Base-by-base conservation (phyloP, 2,113 vertebrate species). In the Apus apus region DNA sequence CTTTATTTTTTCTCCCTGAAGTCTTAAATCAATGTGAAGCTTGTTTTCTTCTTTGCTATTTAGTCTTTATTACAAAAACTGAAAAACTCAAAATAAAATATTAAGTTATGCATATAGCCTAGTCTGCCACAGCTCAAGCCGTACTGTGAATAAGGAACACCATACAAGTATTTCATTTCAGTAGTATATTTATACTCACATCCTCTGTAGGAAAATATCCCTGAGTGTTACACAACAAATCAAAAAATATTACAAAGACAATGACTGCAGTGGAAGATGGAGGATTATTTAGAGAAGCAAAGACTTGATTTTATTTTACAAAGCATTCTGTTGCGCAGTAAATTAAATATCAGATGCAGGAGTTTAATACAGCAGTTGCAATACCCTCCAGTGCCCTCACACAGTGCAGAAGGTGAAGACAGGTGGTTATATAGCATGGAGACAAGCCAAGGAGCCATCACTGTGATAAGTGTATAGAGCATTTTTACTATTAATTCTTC, bases 21-120 rank as follows among this genome's bases (percentile, higher is more conserved):
- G 68, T 46, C 94, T 64, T 96, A 95, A 96, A 95, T 97, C 88
- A 94, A 67, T 95, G 76, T 56, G 84, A 89, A 51, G 57, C n/a
- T 62, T 89, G 72, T 88, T 95, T 96, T 94, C 16, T 58, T 79
- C 83, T 85, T 85, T 64, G 30, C 30, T 78, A 93, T 51, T 70
- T 25, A 0, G 7, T 85, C 87, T 91, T 95, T 74, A 73, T 91
- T 91, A 76, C 67, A 91, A 89, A 83, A 85, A 48, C 34, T 87
- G 57, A n/a, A 87, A 65, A 87, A 68, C 8, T 51, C 62, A 85
- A 96, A 96, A 53, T 65, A 77, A 85, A 95, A 89, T 77, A 73
- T 61, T 57, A 61, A 84, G 50, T 66, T 90, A 65, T 64, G 61
- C 48, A 40, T 50, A 58, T 26, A 84, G 38, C 29, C 34, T 83